A percentile compares a stretch with the other conserved stretches of the same genome.
These are phyloP conservation scores for Drosophila teissieri DNA, from an alignment of 1,140 invertebrate species.

Conservation along the genomic window DNA sequence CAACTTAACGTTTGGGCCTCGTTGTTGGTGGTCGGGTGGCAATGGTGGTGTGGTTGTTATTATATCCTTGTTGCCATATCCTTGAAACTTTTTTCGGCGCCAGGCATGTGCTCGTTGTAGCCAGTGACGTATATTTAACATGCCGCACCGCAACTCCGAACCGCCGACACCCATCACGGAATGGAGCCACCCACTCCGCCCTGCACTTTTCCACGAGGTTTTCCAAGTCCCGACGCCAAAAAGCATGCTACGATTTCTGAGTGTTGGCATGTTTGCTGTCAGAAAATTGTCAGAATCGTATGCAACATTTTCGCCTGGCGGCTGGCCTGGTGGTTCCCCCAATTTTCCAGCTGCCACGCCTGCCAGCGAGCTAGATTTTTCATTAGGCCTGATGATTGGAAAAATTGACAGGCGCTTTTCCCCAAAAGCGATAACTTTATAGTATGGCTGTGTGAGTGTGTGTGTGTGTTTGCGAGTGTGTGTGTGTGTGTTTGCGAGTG, in stretches of 20 bases:
- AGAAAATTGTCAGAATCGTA: constrained; percentile 82
- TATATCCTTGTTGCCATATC: constrained; percentile 58
- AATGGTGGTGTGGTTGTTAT: constrained; percentile 41
- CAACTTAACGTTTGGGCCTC: constrained; percentile 60
- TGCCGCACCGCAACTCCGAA: constrained; percentile 76
- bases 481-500: constrained; percentile 10
- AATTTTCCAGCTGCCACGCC: constrained; percentile 12
- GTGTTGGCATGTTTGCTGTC: constrained; percentile 83
- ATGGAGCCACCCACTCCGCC: background rate
- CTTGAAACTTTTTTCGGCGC: constrained; percentile 77
- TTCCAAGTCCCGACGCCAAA: constrained; percentile 30
- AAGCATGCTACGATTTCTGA: constrained; percentile 70
- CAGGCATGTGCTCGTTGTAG: constrained; percentile 78
- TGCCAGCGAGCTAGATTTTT: constrained; percentile 64
- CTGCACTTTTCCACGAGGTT: constrained; percentile 1
- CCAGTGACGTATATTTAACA: constrained; percentile 80
- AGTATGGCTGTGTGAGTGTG: constrained; percentile 21
- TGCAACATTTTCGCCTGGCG: constrained; percentile 50
- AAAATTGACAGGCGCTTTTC: constrained; percentile 76
- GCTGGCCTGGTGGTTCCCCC: background rate
- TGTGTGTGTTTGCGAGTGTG: background rate
- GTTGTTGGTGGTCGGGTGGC: constrained; percentile 17
- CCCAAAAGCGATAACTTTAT: constrained; percentile 72
- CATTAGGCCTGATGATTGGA: constrained; percentile 80
- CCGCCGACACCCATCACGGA: constrained; percentile 45